Evolutionary conservation across 2,888 invertebrate genomes (phyloP).

Genomic region (Rhagonycha fulva): DNA sequence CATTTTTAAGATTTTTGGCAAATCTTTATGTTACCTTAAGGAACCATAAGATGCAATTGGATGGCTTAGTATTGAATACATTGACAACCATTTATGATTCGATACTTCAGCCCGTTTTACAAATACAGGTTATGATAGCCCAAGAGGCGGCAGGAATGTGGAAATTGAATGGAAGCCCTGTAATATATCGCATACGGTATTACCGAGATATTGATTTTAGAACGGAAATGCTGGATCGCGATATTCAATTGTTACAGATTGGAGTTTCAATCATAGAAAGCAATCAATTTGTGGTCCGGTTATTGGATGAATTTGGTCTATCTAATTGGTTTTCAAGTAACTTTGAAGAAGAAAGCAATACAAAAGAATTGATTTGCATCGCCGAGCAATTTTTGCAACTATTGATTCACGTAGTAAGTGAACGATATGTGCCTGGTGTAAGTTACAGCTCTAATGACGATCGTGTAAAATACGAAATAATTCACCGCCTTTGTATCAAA

Average conservation of each 20-base stretch:
- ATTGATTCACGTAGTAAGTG: conserved; percentile 77
- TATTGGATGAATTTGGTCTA: conserved; percentile 89
- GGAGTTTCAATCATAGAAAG: conserved; percentile 85
- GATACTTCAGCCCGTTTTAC: conserved; percentile 89
- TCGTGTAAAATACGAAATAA: conserved; percentile 89
- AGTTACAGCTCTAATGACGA: conserved; percentile 80
- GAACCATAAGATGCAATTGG: conserved; percentile 73
- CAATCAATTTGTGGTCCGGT: conserved; percentile 90
- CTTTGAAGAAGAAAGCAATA: conserved; percentile 83
- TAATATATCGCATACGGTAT: conserved; percentile 95
- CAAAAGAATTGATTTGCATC: conserved; percentile 82
- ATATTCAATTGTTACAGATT: conserved; percentile 85
- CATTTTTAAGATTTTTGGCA: conserved; percentile 88
- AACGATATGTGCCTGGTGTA: conserved; percentile 75
- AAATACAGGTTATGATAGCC: conserved; percentile 85
- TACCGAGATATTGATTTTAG: conserved; percentile 95
- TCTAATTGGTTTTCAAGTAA: conserved; percentile 79
- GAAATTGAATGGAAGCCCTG: conserved; percentile 96
- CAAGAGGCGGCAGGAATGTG: conserved; percentile 96
- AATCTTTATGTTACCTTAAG: conserved; percentile 84
- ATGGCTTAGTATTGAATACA: conserved; percentile 70
- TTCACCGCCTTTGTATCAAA: conserved; percentile 94
- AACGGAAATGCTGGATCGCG: conserved; percentile 92
- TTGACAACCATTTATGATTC: conserved; percentile 75
- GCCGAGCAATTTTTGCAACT: conserved; percentile 91